Base-by-base conservation (phyloP, 2,888 invertebrate species). In the Fissipunctia ypsillon region DNA sequence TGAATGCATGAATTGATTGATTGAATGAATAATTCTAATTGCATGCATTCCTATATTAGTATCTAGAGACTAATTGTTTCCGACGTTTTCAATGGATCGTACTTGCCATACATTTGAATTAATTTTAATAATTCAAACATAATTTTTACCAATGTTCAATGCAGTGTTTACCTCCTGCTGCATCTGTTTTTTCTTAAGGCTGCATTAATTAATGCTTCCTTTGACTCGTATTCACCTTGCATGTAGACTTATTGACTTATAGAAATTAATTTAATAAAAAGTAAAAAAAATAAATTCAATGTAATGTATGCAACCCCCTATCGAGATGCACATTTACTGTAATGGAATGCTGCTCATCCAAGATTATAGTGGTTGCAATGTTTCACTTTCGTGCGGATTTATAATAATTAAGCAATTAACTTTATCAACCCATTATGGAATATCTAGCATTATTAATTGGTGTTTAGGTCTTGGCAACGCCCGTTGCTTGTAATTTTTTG, bases 361-460 rank as follows among this genome's bases (percentile, higher is more conserved):
- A 67, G 35, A 78, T 66, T 45, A 48, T 31, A 61, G 14, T 48
- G 52, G 41, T 45, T 71, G 38, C 41, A 66, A 63, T 80, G 59
- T 61, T 74, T 76, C 73, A 76, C 67, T 84, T 73, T 76, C 78
- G 59, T 50, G n/a, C 28, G 12, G 41, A 56, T 59, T 66, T 64
- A 65, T 65, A 66, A 57, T 78, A 76, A 78, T 87, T 73, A 80
- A 83, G 77, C 75, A 73, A 80, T 76, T 78, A 81, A 66, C 60
- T 73, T 69, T 76, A 79, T 81, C 73, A 65, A 60, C 65, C 68
- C 60, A 69, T 69, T 76, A 74, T 64, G 60, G 64, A 77, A 77
- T 87, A 80, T 77, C 70, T 76, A 76, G 75, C 63, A 64, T 67
- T 85, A 78, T 75, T 81, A 81, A 84, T 86, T 81, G 35, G 54